phyloP scores from a whole-genome alignment of 2,888 invertebrate genomes.

The Melipona bicolor region DNA sequence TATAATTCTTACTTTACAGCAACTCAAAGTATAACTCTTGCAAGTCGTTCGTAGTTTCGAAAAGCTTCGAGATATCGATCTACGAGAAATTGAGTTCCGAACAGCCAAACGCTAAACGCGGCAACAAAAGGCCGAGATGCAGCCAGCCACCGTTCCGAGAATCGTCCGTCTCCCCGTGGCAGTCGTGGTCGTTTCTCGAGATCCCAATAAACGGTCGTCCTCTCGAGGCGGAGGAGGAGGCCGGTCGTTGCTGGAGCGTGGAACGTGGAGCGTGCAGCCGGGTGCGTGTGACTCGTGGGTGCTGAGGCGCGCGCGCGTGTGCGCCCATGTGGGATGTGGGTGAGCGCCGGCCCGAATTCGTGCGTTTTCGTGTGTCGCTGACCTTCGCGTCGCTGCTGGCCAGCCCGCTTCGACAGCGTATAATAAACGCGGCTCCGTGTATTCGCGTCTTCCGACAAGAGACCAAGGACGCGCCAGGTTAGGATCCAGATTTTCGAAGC shows the following conservation, averaged over 20 bases:
- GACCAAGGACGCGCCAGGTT: slow-evolving; percentile 30
- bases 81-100: neutral
- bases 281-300: slow-evolving; percentile 28
- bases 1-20: too few relatives aligned
- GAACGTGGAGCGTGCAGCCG: slow-evolving; percentile 10
- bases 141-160: slow-evolving; percentile 66
- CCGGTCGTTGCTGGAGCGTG: slow-evolving; percentile 16
- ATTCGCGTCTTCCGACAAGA: slow-evolving; percentile 46
- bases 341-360: slow-evolving; percentile 48
- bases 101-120: slow-evolving; percentile 10
- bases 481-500: slow-evolving; percentile 9
- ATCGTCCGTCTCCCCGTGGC: slow-evolving; percentile 62
- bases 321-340: slow-evolving; percentile 38
- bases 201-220: slow-evolving; percentile 59
- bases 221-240: neutral
- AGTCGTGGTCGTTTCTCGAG: slow-evolving; percentile 57
- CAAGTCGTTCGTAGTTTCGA: neutral
- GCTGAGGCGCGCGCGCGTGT: neutral
- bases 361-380: slow-evolving; percentile 33
- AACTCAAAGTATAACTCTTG: too few relatives aligned
- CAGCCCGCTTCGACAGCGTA: slow-evolving; percentile 36
- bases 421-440: slow-evolving; percentile 62
- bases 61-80: neutral
- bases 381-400: slow-evolving; percentile 49
- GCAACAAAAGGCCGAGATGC: slow-evolving; percentile 70